Evolutionary conservation across 2,888 invertebrate species (phyloP).

Genomic region (Ophion costatus): DNA sequence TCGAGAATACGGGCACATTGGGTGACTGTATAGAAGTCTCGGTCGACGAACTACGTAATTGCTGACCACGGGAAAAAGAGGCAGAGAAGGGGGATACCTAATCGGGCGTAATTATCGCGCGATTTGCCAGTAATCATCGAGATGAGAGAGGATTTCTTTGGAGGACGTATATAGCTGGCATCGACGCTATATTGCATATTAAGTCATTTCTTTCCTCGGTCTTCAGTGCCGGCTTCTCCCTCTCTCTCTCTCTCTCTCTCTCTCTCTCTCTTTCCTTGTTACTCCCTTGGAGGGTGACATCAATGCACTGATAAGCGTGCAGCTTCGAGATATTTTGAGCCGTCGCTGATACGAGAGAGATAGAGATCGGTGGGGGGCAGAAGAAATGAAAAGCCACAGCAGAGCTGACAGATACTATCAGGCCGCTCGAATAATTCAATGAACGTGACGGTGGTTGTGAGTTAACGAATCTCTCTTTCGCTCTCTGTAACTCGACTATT

Average conservation of each 20-base stretch:
- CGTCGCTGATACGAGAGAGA: constrained; percentile 24
- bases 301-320: constrained; percentile 3
- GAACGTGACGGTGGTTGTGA: constrained; percentile 55
- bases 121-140: constrained; percentile 65
- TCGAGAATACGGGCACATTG: constrained; percentile 46
- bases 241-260: constrained; percentile 1
- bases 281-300: constrained; percentile 7
- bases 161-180: constrained; percentile 4
- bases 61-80: constrained; percentile 32
- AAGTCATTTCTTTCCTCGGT: constrained; percentile 9
- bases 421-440: constrained; percentile 62
- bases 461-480: constrained; percentile 41
- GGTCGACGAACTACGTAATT: constrained; percentile 65
- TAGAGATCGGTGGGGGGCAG: neutral
- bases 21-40: constrained; percentile 43
- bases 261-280: no score
- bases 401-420: constrained; percentile 14
- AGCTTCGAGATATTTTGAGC: constrained; percentile 49
- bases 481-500: constrained; percentile 24
- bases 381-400: constrained; percentile 17
- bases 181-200: constrained; percentile 37
- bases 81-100: constrained; percentile 29
- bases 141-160: constrained; percentile 40
- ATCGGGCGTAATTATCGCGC: constrained; percentile 64
- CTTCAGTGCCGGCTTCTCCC: constrained; percentile 1